Percentiles rank a stretch among this genome's conserved stretches.
These are phyloP conservation scores for Uropsilus gracilis DNA, from an alignment of 2,113 vertebrate species.

Conservation along the genomic window DNA sequence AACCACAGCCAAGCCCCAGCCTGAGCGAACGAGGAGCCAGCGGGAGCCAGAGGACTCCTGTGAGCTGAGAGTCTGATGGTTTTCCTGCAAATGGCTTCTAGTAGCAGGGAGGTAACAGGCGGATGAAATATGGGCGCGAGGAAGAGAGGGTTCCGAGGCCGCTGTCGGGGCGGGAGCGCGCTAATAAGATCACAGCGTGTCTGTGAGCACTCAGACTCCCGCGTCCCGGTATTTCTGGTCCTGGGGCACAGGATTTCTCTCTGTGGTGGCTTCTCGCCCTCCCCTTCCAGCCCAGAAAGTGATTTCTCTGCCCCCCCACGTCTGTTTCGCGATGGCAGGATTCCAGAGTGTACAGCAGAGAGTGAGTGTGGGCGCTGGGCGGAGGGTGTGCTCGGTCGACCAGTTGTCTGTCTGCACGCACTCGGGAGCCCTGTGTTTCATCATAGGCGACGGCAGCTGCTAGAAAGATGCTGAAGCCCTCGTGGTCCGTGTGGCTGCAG, in stretches of 20 bases:
- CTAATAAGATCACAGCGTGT: not conserved
- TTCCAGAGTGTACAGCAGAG: not conserved
- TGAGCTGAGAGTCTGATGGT: conserved; percentile 65
- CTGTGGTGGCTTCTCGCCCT: not conserved
- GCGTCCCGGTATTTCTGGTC: not conserved
- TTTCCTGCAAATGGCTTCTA: conserved; percentile 75
- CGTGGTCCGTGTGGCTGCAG: not conserved
- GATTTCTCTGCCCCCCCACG: not conserved
- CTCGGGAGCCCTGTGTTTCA: not conserved
- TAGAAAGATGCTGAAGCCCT: too few species aligned
- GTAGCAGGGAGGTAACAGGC: conserved; percentile 62
- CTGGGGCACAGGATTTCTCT: not conserved
- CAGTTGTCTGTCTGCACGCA: conserved; percentile 23
- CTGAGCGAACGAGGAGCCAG: conserved; percentile 40
- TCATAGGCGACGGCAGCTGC: not conserved
- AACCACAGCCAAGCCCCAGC: conserved; percentile 19
- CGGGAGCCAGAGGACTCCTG: conserved; percentile 50
- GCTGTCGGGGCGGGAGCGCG: not conserved
- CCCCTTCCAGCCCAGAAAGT: not conserved
- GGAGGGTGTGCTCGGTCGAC: not conserved
- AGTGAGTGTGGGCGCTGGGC: not conserved
- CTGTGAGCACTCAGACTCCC: not conserved
- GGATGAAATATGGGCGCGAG: conserved; percentile 55
- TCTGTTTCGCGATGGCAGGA: not conserved
- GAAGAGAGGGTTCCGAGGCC: conserved; percentile 52